Evolutionary conservation across 2,888 invertebrate species (phyloP).

Genomic region (Luffia ferchaultella): DNA sequence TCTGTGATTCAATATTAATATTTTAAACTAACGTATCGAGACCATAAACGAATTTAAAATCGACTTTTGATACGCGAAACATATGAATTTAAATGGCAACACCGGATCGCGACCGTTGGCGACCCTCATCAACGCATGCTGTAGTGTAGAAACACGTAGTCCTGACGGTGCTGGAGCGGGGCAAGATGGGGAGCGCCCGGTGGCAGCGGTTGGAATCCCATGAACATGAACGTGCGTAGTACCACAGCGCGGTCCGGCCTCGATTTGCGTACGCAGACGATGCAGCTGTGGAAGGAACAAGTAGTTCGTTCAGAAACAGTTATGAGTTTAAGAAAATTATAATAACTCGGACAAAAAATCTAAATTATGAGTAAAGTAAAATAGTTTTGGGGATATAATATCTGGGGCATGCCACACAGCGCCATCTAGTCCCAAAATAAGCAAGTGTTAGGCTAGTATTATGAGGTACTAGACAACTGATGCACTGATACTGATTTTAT

Average conservation of each 20-base stretch:
- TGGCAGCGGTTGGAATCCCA: constrained; percentile 90
- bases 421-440: too few relatives aligned
- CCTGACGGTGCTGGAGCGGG: constrained; percentile 62
- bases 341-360: too few relatives aligned
- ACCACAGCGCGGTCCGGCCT: constrained; percentile 85
- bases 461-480: too few relatives aligned
- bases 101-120: not conserved
- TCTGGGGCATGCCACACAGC: too few relatives aligned
- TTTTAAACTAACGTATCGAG: too few relatives aligned
- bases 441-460: too few relatives aligned
- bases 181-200: constrained; percentile 71
- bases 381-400: too few relatives aligned
- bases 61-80: not conserved
- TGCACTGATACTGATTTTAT: too few relatives aligned
- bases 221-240: constrained; percentile 95
- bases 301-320: not conserved
- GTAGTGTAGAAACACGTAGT: constrained; percentile 63
- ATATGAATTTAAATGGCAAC: not conserved
- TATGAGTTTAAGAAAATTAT: not conserved
- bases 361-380: too few relatives aligned
- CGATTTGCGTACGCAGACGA: constrained; percentile 81
- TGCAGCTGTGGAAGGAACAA: constrained; percentile 38
- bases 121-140: constrained; percentile 27
- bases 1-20: too few relatives aligned
- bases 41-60: too few relatives aligned